Evolutionary conservation across 2,797 vertebrate genomes (phyloP), one percentile per base, ranked within the genome.

Genomic region (Gymnothorax javanicus): DNA sequence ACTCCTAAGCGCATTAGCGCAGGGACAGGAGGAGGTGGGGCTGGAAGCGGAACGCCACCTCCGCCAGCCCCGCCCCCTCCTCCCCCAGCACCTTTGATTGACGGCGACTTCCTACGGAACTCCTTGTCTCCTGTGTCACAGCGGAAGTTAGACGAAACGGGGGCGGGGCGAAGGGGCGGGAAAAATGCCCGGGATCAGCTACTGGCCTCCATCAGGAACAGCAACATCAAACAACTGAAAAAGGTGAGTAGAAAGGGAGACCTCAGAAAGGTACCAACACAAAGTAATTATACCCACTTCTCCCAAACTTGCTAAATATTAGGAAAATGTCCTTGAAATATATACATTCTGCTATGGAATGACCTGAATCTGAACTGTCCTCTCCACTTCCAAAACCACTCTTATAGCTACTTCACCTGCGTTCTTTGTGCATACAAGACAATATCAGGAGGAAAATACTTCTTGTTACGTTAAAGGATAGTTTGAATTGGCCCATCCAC

Each of bases 121-220:
- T 96, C 97, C 0, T 93, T 97, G 7, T 96, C 95, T 0, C 97
- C 97, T 0, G 95, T 95, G 84, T 96, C 95, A 0, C 95, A 96
- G 89, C 95, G 96, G 90, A 97, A 96, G 89, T 73, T 95, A 93
- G 96, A 95, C 23, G 94, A 96, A 86, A 94, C 93, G 89, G 59
- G 69, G 69, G 93, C 67, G 0, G 93, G 94, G 84, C 95, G 94
- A 0, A 83, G 89, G 9, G 94, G 94, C 87, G 96, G 96, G 91
- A 96, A 95, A 90, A 97, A 96, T 91, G 95, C 96, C 0, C 95
- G 96, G 75, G 97, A 97, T 93, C 96, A 97, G 91, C 94, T 97
- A 13, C 90, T 97, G 91, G 96, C 95, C 0, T 96, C 96, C 87
- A 97, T 97, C 89, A 95, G 96, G 87, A 95, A 94, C 92, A 96